These are phyloP conservation scores for Troglohyphantes excavatus DNA, from an alignment of 2,888 invertebrate genomes.

Conservation along the genomic window DNA sequence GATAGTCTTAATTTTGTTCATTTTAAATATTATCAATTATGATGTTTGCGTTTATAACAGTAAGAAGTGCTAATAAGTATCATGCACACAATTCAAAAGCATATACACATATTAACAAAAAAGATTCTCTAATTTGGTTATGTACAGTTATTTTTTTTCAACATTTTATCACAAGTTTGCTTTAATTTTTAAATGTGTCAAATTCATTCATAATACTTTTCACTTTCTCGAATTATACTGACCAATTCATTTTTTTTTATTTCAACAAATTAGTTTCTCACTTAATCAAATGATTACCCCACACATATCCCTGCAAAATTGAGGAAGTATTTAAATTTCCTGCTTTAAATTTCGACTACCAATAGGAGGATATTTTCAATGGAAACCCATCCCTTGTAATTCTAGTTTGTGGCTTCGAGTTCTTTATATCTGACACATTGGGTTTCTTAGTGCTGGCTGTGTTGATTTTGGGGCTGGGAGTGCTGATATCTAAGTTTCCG, in stretches of 20 bases:
- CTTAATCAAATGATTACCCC: background rate
- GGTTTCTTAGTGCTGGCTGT: slow-evolving; percentile 8
- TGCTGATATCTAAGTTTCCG: slow-evolving; percentile 11
- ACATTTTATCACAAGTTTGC: background rate
- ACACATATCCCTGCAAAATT: background rate
- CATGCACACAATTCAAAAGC: background rate
- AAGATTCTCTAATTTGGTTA: background rate
- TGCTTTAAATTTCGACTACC: slow-evolving; percentile 15
- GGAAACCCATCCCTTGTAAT: slow-evolving; percentile 21
- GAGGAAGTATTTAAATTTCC: background rate
- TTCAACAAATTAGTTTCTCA: background rate
- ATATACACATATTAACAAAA: background rate
- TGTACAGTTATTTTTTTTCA: background rate
- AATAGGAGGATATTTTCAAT: slow-evolving; percentile 39
- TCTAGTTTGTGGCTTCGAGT: background rate
- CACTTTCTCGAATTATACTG: background rate
- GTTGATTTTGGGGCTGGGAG: slow-evolving; percentile 1
- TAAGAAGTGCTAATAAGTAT: background rate
- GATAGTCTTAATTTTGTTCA: no score
- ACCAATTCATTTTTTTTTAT: background rate
- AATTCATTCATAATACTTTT: no score
- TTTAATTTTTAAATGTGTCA: no score
- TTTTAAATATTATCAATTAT: no score
- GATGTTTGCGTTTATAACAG: background rate
- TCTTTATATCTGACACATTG: background rate